These are phyloP conservation scores for Laspeyria flexula DNA, from an alignment of 2,888 invertebrate genomes.

Conservation along the genomic window DNA sequence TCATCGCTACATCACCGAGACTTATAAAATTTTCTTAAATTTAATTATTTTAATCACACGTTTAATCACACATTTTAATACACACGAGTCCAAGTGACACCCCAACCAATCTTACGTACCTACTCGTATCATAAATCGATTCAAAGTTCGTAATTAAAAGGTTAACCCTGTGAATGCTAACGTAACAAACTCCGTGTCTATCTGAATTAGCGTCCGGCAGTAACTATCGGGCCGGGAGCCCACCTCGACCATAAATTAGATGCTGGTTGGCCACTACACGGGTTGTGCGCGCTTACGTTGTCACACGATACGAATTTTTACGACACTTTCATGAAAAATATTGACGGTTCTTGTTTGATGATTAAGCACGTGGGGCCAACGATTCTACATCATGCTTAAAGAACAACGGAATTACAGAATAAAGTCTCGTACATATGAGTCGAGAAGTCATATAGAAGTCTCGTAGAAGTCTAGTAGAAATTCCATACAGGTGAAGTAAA, in stretches of 20 bases:
- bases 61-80: neutral
- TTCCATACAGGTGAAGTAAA: too few species aligned
- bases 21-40: too few species aligned
- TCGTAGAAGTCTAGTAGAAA: too few species aligned
- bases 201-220: slow-evolving; percentile 73
- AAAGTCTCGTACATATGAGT: too few species aligned
- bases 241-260: slow-evolving; percentile 83
- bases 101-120: slow-evolving; percentile 8
- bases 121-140: slow-evolving; percentile 42
- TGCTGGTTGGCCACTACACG: slow-evolving; percentile 73
- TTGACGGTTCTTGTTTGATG: too few species aligned
- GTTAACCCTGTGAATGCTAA: slow-evolving; percentile 40
- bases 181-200: slow-evolving; percentile 57
- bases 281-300: slow-evolving; percentile 59
- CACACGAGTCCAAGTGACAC: neutral
- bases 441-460: too few species aligned
- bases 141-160: slow-evolving; percentile 41
- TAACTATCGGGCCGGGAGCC: slow-evolving; percentile 77
- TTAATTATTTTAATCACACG: neutral
- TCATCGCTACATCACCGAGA: too few species aligned
- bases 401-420: too few species aligned
- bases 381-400: too few species aligned
- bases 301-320: slow-evolving; percentile 28
- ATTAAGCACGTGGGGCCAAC: too few species aligned
- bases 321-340: too few species aligned